Percentiles rank a stretch among this genome's conserved stretches.
Evolutionary conservation across 1,140 invertebrate genomes (phyloP).

Genomic region (Calosoma granatense): DNA sequence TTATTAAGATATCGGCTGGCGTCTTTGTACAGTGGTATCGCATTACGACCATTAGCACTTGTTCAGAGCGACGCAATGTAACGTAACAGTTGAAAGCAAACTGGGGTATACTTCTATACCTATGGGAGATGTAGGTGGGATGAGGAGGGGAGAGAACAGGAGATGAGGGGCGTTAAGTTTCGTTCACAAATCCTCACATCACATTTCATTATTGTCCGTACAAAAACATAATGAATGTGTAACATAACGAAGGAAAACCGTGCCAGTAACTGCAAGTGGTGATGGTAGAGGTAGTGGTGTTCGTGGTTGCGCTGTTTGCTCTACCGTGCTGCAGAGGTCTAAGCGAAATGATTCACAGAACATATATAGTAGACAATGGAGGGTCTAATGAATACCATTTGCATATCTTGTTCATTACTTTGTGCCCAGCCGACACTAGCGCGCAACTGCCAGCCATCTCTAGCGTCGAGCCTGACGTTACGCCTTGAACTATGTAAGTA

Average conservation of each 20-base stretch:
- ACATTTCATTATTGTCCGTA: slow-evolving; percentile 15
- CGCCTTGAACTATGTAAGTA: slow-evolving; percentile 17
- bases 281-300: neutral
- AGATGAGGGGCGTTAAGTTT: slow-evolving; percentile 3
- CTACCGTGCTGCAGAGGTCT: too few relatives aligned
- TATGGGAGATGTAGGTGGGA: too few relatives aligned
- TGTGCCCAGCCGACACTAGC: slow-evolving; percentile 12
- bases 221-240: slow-evolving; percentile 21
- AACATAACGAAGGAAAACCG: slow-evolving; percentile 17
- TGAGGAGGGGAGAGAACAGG: too few relatives aligned
- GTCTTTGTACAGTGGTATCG: slow-evolving; percentile 3
- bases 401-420: slow-evolving; percentile 27
- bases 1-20: slow-evolving; percentile 1
- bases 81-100: neutral
- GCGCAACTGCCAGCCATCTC: neutral
- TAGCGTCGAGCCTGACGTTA: neutral
- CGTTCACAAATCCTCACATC: slow-evolving; percentile 18
- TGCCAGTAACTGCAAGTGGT: neutral
- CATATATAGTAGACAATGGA: slow-evolving; percentile 25
- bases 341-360: slow-evolving; percentile 24
- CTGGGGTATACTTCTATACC: too few relatives aligned
- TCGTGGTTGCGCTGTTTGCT: too few relatives aligned
- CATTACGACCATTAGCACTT: slow-evolving; percentile 5
- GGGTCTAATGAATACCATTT: slow-evolving; percentile 27
- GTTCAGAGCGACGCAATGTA: neutral